phyloP scores from a whole-genome alignment of 2,113 vertebrate genomes.

The Eublepharis macularius region DNA sequence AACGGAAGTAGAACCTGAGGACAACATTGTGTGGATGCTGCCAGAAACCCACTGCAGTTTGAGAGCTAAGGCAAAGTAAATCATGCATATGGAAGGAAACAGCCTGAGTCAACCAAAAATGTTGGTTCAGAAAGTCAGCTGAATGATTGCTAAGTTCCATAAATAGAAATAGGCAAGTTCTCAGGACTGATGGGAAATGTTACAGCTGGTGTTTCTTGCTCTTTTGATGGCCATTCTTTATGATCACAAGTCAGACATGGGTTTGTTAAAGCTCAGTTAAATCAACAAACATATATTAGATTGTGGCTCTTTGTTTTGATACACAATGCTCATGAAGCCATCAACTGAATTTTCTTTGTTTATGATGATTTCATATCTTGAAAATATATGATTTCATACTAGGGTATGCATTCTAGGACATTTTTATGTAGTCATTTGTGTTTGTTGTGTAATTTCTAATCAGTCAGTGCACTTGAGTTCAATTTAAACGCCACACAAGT shows the following conservation, averaged over 20 bases:
- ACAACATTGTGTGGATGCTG: too few species aligned
- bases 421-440: slow-evolving; percentile 26
- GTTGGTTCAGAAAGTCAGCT: background rate
- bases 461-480: slow-evolving; percentile 21
- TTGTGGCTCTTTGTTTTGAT: slow-evolving; percentile 12
- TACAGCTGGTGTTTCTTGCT: background rate
- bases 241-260: background rate
- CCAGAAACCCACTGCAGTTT: too few species aligned
- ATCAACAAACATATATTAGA: background rate
- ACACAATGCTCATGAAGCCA: background rate
- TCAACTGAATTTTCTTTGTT: background rate
- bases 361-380: background rate
- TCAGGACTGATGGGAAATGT: background rate
- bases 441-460: slow-evolving; percentile 27
- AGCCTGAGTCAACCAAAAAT: background rate
- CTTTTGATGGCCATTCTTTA: background rate
- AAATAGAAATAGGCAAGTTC: background rate
- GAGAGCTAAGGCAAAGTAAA: too few species aligned
- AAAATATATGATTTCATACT: background rate
- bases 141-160: background rate
- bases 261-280: background rate
- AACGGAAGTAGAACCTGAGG: too few species aligned
- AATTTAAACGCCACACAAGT: background rate
- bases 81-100: background rate
- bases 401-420: background rate